Evolutionary conservation across 2,797 vertebrate species (phyloP).

Genomic region (Leucoraja ocellata): DNA sequence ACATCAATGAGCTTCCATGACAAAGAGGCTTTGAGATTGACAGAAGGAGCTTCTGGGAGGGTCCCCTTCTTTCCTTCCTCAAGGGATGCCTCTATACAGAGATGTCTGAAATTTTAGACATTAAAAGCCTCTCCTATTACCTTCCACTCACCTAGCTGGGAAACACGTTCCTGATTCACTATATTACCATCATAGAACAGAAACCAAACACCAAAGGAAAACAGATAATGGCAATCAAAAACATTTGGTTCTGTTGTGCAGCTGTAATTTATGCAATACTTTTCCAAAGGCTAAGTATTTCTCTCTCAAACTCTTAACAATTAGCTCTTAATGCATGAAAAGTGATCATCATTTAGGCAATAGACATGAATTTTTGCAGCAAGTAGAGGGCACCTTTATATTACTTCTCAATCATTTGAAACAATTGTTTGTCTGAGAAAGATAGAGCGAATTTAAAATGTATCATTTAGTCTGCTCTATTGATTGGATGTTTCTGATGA

Average conservation of each 20-base stretch:
- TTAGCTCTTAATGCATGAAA: constrained; percentile 44
- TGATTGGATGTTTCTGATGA: background rate
- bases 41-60: constrained; percentile 50
- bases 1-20: constrained; percentile 48
- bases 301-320: constrained; percentile 43
- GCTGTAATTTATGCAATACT: constrained; percentile 47
- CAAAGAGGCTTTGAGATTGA: constrained; percentile 59
- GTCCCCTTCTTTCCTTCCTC: constrained; percentile 48
- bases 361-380: constrained; percentile 45
- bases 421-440: constrained; percentile 40
- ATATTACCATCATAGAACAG: constrained; percentile 48
- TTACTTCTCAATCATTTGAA: constrained; percentile 39
- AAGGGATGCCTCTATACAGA: constrained; percentile 49
- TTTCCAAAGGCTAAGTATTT: constrained; percentile 43
- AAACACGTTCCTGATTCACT: constrained; percentile 55
- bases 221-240: constrained; percentile 53
- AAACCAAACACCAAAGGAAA: constrained; percentile 55
- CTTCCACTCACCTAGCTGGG: constrained; percentile 59
- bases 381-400: constrained; percentile 40
- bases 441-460: background rate
- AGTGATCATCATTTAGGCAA: constrained; percentile 41
- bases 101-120: constrained; percentile 57
- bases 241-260: constrained; percentile 45
- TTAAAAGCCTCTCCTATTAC: constrained; percentile 61
- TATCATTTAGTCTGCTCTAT: background rate